Base-by-base conservation (phyloP, 1,140 invertebrate species). In the Drosophila obscura region DNA sequence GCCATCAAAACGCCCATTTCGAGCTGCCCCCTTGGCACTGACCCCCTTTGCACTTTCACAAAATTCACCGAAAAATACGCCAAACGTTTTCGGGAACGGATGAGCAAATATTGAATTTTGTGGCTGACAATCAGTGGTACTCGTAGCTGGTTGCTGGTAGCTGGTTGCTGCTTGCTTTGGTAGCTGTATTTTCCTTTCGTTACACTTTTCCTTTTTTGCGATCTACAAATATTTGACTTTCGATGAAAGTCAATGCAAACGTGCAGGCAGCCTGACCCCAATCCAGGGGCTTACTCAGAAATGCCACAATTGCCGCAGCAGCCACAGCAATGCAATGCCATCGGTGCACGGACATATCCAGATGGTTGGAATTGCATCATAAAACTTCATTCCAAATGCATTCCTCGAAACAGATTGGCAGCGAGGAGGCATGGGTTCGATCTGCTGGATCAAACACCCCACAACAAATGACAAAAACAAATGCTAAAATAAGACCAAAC, bases 171-270 rank as follows among this genome's bases (percentile, higher is more conserved):
- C n/a, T 52, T 39, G 31, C 9, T 4, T 2, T 7, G 8, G 35
- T 39, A 39, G 35, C 35, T 4, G 63, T 71, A 51, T 82, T 85
- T 87, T 85, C 74, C 82, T 82, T 88, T 85, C 75, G 78, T 79
- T 88, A 85, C 74, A 88, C 61, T 75, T 85, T 85, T 85, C 74
- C 67, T 85, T 81, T 87, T 68, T 53, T 75, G 66, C 68, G 78
- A 75, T 85, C 78, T 57, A 72, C 83, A 85, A 85, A 82, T 85
- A 85, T 82, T 85, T 85, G 73, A 88, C 82, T 85, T 85, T 85
- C 82, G 84, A 88, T 87, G 82, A 85, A 85, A 85, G 81, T 85
- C 77, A 41, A 35, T 60, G 60, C 64, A 59, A 77, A 75, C 77
- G 68, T 73, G 68, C 43, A 62, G 75, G 64, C 80, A 61, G 66